phyloP scores from a whole-genome alignment of 2,113 vertebrate species.

The Platysteira castanea region DNA sequence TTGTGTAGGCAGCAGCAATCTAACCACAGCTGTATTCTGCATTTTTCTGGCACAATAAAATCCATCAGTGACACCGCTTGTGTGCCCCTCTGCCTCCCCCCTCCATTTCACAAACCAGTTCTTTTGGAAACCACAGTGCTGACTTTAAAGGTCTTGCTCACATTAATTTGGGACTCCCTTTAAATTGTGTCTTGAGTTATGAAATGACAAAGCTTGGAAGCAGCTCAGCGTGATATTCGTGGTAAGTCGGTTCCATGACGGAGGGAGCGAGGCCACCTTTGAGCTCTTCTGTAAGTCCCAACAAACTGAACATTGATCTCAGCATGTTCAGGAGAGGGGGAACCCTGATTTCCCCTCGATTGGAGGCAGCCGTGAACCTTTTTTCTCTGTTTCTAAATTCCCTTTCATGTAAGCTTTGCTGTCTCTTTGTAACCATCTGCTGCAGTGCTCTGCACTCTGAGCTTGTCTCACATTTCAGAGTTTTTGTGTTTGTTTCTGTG shows the following conservation, averaged over 20 bases:
- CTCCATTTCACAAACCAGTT: not conserved
- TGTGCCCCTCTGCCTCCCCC: no score
- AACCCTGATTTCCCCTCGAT: not conserved
- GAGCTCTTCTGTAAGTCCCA: not conserved
- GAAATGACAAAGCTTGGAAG: not conserved
- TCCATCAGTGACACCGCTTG: not conserved
- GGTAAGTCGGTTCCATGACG: not conserved
- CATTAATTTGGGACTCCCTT: not conserved
- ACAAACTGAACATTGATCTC: not conserved
- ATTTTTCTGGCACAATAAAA: not conserved
- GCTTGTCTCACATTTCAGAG: not conserved
- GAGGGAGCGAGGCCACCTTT: not conserved
- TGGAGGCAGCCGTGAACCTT: not conserved
- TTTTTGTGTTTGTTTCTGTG: not conserved
- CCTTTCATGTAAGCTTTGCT: conserved; percentile 35
- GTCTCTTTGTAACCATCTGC: conserved; percentile 28
- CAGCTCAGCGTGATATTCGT: not conserved
- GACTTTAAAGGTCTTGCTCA: not conserved
- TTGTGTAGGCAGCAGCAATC: not conserved
- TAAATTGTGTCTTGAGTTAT: not conserved
- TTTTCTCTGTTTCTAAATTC: conserved; percentile 25
- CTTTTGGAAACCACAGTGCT: not conserved
- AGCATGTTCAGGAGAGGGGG: not conserved
- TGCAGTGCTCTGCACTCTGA: conserved; percentile 1
- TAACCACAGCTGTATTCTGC: not conserved